A percentile compares a stretch with the other conserved stretches of the same genome.
phyloP scores from a whole-genome alignment of 2,113 vertebrate genomes.

The Microcebus ravelobensis region DNA sequence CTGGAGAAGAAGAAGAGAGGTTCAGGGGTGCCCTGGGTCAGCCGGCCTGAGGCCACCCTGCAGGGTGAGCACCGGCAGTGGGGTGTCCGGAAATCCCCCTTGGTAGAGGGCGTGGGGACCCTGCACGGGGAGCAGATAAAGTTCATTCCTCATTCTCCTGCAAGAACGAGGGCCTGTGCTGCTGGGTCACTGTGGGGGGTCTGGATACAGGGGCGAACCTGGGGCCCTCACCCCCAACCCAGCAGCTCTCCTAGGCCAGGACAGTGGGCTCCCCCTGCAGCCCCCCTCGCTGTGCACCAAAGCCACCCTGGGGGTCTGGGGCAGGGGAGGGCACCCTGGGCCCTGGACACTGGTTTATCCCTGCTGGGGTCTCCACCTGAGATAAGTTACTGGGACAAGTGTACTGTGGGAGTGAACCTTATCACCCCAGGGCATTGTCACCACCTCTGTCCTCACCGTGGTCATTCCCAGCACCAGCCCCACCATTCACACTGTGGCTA shows the following conservation, averaged over 20 bases:
- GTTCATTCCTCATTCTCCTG: neutral
- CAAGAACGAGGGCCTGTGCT: neutral
- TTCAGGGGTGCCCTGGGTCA: slow-evolving; percentile 79
- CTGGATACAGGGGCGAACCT: neutral
- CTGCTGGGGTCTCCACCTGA: neutral
- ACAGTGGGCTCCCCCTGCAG: neutral
- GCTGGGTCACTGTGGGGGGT: neutral
- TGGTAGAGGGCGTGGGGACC: too few relatives aligned
- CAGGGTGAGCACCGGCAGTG: slow-evolving; percentile 79
- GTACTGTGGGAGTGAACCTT: neutral
- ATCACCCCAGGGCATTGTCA: neutral
- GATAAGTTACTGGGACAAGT: neutral
- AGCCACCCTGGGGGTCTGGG: neutral
- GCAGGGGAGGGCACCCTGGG: rapidly evolving
- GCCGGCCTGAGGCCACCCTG: slow-evolving; percentile 72
- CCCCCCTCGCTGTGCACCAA: neutral
- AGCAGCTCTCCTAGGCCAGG: neutral
- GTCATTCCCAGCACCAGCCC: neutral
- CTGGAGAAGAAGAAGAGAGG: slow-evolving; percentile 88
- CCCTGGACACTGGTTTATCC: neutral
- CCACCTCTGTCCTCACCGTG: neutral
- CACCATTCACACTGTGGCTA: rapidly evolving
- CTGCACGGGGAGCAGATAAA: rapidly evolving
- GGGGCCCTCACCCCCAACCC: neutral
- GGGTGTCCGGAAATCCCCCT: rapidly evolving